These are phyloP conservation scores for Megastigmus dorsalis DNA, from an alignment of 2,888 invertebrate genomes.

Conservation along the genomic window DNA sequence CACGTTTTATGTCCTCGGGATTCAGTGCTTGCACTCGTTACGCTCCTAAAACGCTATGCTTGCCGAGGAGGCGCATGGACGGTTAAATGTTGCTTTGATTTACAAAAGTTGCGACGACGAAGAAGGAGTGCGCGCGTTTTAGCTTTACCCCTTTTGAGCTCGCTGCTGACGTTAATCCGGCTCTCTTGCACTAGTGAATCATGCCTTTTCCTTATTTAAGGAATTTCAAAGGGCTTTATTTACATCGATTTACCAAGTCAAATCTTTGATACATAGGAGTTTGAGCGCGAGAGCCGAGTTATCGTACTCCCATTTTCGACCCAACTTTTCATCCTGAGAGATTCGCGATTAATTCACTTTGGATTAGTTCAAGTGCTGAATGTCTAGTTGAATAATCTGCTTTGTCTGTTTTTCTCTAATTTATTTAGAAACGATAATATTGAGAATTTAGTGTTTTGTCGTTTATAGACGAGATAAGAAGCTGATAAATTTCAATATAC, in stretches of 20 bases:
- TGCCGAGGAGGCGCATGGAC: neutral
- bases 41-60: too few relatives aligned
- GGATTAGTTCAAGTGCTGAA: conserved; percentile 33
- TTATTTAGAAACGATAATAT: too few relatives aligned
- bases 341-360: conserved; percentile 2
- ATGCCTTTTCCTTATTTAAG: conserved; percentile 31
- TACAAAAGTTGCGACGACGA: conserved; percentile 12
- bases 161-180: conserved; percentile 19
- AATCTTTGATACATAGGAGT: conserved; percentile 1
- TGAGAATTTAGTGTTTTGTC: too few relatives aligned
- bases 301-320: neutral
- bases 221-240: conserved; percentile 41
- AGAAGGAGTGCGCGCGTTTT: neutral
- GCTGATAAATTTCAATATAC: too few relatives aligned
- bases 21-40: conserved; percentile 8
- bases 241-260: conserved; percentile 49
- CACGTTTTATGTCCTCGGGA: conserved; percentile 53
- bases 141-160: neutral
- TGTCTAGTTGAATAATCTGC: too few relatives aligned
- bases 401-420: too few relatives aligned
- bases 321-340: too few relatives aligned
- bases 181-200: conserved; percentile 19
- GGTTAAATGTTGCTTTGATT: conserved; percentile 34
- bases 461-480: too few relatives aligned
- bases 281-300: neutral